Evolutionary conservation across 2,113 vertebrate genomes (phyloP), one percentile per base, ranked within the genome.

Genomic region (Elanoides forficatus): DNA sequence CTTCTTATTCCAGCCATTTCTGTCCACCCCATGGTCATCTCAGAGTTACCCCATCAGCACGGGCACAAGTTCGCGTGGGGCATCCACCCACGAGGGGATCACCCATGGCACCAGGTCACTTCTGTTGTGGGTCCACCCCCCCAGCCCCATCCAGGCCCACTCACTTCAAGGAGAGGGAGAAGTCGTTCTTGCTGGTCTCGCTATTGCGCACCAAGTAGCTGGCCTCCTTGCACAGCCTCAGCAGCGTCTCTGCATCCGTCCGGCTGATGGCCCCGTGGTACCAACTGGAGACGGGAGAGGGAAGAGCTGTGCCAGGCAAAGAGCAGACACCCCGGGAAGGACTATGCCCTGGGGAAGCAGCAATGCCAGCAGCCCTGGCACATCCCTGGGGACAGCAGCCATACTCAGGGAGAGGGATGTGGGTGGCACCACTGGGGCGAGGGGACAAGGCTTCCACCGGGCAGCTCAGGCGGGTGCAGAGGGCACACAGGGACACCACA

Each of bases 151-250:
- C 43, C 3, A 4, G 48, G 22, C 55, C 53, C 74, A 97, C 99
- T 99, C 99, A 99, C 99, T 99, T 99, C 88, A 99, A 98, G 43
- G 99, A 99, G 91, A 99, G 99, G 50, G 99, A 99, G 98, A 99
- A 99, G 98, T 99, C 99, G 1, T 99, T 99, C 98, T 99, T 99
- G 99, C 99, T 99, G 98, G 99, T 99, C 98, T 99, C 99, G 9
- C 99, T 99, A 99, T 99, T 99, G 94, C 99, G 99, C 95, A 99
- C 99, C 97, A 99, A 97, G 98, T 99, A 99, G 95, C 99, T 99
- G 97, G 99, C 99, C 96, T 99, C 99, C 96, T 99, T 99, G 98
- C 99, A 99, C 93, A 99, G 97, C 95, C 99, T 97, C 95, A 99
- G 98, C 95, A 99, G 98, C 50, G 98, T 99, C 98, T 99, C 99